Evolutionary conservation across 2,888 invertebrate species (phyloP).

Genomic region (Stomorhina lunata): DNA sequence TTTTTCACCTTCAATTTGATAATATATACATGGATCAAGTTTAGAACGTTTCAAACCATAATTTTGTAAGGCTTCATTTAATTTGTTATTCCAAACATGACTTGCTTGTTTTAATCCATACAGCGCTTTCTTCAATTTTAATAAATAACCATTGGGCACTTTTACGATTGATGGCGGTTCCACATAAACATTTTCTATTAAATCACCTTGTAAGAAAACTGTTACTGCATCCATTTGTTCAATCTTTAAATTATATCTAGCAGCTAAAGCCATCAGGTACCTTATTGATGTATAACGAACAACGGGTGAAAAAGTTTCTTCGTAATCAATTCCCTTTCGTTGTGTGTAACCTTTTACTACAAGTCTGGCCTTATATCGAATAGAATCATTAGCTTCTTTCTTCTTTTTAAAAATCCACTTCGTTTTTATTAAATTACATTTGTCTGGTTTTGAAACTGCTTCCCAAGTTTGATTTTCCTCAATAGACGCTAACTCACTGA

Average conservation of each 20-base stretch:
- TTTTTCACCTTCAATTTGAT: not conserved
- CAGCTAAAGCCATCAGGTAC: slow-evolving; percentile 10
- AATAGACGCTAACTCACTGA: not conserved
- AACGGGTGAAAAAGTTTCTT: slow-evolving; percentile 33
- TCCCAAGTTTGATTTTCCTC: not conserved
- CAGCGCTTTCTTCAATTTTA: not conserved
- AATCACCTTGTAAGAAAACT: not conserved
- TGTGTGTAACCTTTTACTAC: slow-evolving; percentile 15
- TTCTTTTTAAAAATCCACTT: not conserved
- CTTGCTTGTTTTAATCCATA: not conserved
- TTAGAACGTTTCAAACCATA: not conserved
- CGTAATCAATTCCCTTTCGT: slow-evolving; percentile 23
- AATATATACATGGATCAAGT: slow-evolving; percentile 11
- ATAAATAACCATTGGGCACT: not conserved
- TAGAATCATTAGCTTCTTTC: not conserved
- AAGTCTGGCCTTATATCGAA: slow-evolving; percentile 6
- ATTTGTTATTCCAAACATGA: slow-evolving; percentile 48
- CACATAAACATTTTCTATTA: not conserved
- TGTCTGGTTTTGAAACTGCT: not conserved
- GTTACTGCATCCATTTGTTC: slow-evolving; percentile 17
- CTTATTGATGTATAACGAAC: slow-evolving; percentile 23
- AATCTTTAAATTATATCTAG: not conserved
- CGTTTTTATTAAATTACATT: not conserved
- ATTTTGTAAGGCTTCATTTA: slow-evolving; percentile 10
- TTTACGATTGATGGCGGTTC: slow-evolving; percentile 1